Evolutionary conservation across 2,797 vertebrate species (phyloP).

Genomic region (Sciaenops ocellatus): DNA sequence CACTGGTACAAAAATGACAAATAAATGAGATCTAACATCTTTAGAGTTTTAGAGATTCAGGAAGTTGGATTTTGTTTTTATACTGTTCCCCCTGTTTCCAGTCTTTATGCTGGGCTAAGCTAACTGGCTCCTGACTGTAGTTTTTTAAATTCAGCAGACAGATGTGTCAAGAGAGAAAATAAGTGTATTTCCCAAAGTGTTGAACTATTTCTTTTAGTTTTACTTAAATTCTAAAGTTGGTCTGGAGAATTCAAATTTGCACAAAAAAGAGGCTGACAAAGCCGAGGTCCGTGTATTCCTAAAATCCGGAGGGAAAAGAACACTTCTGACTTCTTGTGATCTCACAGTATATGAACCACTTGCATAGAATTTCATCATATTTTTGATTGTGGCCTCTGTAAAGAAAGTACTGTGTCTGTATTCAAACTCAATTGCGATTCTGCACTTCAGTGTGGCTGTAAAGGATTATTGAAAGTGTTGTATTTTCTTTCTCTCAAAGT

Average conservation of each 20-base stretch:
- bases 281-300: constrained; percentile 18
- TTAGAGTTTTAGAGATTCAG: not conserved
- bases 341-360: constrained; percentile 50
- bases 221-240: not conserved
- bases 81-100: not conserved
- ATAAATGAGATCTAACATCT: not conserved
- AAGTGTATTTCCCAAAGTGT: not conserved
- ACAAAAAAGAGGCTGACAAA: constrained; percentile 23
- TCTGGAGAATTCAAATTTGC: constrained; percentile 1
- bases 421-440: constrained; percentile 29
- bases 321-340: constrained; percentile 41
- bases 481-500: constrained; percentile 32
- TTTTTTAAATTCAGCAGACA: not conserved
- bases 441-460: constrained; percentile 21
- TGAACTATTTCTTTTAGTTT: not conserved
- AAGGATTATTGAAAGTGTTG: constrained; percentile 41
- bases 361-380: constrained; percentile 68
- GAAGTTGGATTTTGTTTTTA: not conserved
- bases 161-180: too few relatives aligned
- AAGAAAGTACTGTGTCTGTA: constrained; percentile 39
- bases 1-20: too few relatives aligned
- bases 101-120: constrained; percentile 1
- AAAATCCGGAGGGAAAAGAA: constrained; percentile 25
- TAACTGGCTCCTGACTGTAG: not conserved
- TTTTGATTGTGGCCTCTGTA: constrained; percentile 43